phyloP scores from a whole-genome alignment of 2,113 vertebrate genomes.

The Saiga tatarica region DNA sequence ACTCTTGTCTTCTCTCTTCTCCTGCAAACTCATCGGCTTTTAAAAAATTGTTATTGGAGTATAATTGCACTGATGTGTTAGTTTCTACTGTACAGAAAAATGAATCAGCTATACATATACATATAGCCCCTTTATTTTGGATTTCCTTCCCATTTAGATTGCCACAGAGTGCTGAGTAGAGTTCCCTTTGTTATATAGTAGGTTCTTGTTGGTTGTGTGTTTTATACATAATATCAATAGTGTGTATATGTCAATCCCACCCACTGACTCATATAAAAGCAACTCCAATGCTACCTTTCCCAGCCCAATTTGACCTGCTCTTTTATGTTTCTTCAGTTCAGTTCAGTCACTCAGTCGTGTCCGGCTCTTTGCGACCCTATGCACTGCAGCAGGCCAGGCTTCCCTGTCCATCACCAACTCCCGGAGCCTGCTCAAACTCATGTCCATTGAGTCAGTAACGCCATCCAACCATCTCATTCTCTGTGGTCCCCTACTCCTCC shows the following conservation, averaged over 20 bases:
- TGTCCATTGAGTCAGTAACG: background rate
- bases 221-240: background rate
- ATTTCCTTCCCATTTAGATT: background rate
- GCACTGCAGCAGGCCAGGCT: background rate
- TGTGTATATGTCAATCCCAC: background rate
- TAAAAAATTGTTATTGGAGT: background rate
- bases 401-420: background rate
- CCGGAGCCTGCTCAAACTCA: background rate
- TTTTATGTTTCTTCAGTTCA: background rate
- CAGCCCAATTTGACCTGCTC: background rate
- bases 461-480: background rate
- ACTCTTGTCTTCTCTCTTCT: background rate
- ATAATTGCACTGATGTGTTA: background rate
- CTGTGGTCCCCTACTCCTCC: background rate
- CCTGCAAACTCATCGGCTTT: background rate
- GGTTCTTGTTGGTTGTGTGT: background rate
- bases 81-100: background rate
- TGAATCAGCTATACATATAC: background rate
- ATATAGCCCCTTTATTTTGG: background rate
- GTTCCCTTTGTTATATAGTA: background rate
- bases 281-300: background rate
- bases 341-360: background rate
- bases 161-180: background rate
- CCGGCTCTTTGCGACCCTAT: rapidly evolving
- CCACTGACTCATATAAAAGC: background rate